Percentiles rank a stretch among this genome's conserved stretches.
phyloP scores from a whole-genome alignment of 2,797 vertebrate genomes.

The Thaleichthys pacificus region DNA sequence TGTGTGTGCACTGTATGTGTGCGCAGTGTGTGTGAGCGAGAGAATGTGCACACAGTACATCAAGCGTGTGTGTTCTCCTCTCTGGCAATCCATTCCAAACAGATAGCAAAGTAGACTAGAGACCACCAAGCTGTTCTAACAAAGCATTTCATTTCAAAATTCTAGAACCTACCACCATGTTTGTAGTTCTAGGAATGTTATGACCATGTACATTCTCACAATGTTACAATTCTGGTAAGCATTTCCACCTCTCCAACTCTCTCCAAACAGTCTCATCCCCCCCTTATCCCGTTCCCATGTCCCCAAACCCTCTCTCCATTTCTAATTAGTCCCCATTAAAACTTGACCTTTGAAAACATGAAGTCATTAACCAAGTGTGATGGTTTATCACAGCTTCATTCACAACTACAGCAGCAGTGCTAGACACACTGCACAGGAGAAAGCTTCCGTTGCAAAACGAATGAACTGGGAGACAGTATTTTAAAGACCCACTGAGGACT shows the following conservation, averaged over 20 bases:
- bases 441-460: not conserved
- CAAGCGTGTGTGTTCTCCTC: not conserved
- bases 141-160: too few relatives aligned
- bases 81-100: not conserved
- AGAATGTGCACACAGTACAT: not conserved
- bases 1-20: not conserved
- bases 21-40: not conserved
- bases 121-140: too few relatives aligned
- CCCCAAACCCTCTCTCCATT: slow-evolving; percentile 10
- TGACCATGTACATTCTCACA: too few relatives aligned
- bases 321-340: slow-evolving; percentile 20
- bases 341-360: slow-evolving; percentile 22
- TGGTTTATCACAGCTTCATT: not conserved
- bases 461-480: not conserved
- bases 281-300: too few relatives aligned
- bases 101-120: too few relatives aligned
- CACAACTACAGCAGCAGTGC: not conserved
- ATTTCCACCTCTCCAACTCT: too few relatives aligned
- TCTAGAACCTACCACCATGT: too few relatives aligned
- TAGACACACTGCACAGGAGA: not conserved
- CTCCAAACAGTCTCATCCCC: not conserved
- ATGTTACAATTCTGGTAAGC: too few relatives aligned
- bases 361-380: slow-evolving; percentile 15
- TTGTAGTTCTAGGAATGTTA: not conserved
- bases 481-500: not conserved